Evolutionary conservation across 1,140 invertebrate genomes (phyloP), one percentile per base, ranked within the genome.

Genomic region (Polypedilum pembai): DNA sequence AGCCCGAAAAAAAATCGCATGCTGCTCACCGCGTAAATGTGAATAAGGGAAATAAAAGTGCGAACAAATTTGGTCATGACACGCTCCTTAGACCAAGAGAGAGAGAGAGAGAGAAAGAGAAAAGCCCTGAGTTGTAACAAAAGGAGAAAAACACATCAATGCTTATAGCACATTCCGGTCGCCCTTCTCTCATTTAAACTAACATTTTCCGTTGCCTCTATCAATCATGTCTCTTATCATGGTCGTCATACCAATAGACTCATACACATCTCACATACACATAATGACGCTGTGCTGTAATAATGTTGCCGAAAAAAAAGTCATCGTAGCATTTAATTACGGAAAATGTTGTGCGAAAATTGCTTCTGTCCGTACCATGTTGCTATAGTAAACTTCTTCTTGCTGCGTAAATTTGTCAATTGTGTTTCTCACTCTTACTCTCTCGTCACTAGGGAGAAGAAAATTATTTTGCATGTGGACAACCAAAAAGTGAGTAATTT

Each of bases 191-290:
- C 45, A 56, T 56, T 56, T 56, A 56, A 56, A 10, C 12, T 56
- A n/a, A 10, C 8, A 15, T 33, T 56, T 56, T 56, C 45, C 45
- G 45, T 56, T 56, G 45, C 8, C 24, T 15, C 45, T 69, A 69
- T 69, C 65, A 69, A 69, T 69, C 65, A 69, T 56, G 45, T 12
- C 45, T 56, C 45, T 56, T 56, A 56, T 56, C 45, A 33, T 33
- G 12, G 12, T 56, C n/a, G n/a, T n/a, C 45, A 56, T 69, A 69
- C 65, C 17, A 20, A 20, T 69, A 18, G 8, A 18, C 20, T 20
- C 45, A 8, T 33, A 33, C 24, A 33, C 5, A 33, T n/a, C n/a
- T n/a, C 24, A 33, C 24, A 33, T 33, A 33, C 24, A 33, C 24
- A 5, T 33, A 33, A 33, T 33, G 24, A 33, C 24, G 24, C 24